A percentile compares a stretch with the other conserved stretches of the same genome.
phyloP scores from a whole-genome alignment of 1,140 invertebrate genomes.

The Polypedilum pembai region DNA sequence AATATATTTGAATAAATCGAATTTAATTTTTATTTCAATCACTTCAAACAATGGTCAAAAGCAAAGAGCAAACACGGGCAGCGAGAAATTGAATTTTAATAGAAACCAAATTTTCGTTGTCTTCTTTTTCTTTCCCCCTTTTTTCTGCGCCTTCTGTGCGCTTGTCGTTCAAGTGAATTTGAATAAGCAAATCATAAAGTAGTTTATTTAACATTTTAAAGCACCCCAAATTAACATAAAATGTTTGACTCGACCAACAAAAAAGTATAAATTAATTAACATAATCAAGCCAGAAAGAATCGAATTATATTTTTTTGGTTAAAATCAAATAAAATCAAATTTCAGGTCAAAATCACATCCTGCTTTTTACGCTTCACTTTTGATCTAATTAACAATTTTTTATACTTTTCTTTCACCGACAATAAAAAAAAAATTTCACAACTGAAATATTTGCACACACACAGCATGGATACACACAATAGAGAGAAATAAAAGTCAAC shows the following conservation, averaged over 20 bases:
- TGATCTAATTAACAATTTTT: neutral
- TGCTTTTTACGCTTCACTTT: slow-evolving; percentile 7
- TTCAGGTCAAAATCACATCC: slow-evolving; percentile 24
- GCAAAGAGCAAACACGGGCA: neutral
- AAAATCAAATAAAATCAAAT: neutral
- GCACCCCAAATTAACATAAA: slow-evolving; percentile 23
- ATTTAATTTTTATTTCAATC: neutral
- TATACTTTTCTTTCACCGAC: too few relatives aligned
- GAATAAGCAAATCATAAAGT: slow-evolving; percentile 28
- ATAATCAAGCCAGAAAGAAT: neutral
- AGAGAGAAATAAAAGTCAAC: slow-evolving; percentile 14
- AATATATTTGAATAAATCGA: neutral
- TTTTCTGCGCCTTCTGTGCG: too few relatives aligned
- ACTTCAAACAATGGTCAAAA: slow-evolving; percentile 15
- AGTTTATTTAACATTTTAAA: slow-evolving; percentile 25
- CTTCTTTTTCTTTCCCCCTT: too few relatives aligned
- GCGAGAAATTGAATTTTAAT: slow-evolving; percentile 19
- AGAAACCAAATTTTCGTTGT: neutral
- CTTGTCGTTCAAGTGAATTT: slow-evolving; percentile 10
- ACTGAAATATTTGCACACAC: neutral
- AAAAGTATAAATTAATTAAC: slow-evolving; percentile 24
- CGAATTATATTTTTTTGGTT: neutral
- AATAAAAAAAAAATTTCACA: too few relatives aligned
- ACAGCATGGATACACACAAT: slow-evolving; percentile 3
- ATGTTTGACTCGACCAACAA: neutral